Evolutionary conservation across 2,797 vertebrate species (phyloP).

Genomic region (Meriones psammophilus): DNA sequence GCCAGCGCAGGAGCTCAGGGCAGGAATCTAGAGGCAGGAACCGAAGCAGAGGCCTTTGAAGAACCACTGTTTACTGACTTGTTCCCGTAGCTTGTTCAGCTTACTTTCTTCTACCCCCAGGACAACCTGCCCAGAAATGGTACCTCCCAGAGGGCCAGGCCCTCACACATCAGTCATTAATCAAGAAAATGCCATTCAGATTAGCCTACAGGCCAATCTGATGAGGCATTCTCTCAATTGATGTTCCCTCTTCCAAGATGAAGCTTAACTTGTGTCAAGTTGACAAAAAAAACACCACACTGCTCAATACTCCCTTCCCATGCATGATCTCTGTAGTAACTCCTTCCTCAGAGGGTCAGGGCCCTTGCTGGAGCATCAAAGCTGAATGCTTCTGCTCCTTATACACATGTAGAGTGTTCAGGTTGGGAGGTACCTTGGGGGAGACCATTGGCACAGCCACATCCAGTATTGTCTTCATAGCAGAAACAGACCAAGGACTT

Average conservation of each 20-base stretch:
- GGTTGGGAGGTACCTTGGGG: neutral
- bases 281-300: neutral
- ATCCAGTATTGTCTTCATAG: neutral
- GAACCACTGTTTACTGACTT: neutral
- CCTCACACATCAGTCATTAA: neutral
- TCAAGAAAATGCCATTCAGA: neutral
- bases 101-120: neutral
- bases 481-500: neutral
- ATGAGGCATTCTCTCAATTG: neutral
- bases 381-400: neutral
- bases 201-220: neutral
- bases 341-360: slow-evolving; percentile 4
- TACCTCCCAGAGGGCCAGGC: neutral
- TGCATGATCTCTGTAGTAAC: slow-evolving; percentile 32
- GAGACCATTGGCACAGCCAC: neutral
- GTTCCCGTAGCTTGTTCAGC: neutral
- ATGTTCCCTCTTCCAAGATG: neutral
- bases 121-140: neutral
- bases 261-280: neutral
- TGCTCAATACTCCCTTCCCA: slow-evolving; percentile 36
- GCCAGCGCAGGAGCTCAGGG: neutral
- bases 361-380: slow-evolving; percentile 28
- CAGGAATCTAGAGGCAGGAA: neutral
- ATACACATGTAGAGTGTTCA: neutral
- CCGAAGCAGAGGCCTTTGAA: neutral